A percentile compares a stretch with the other conserved stretches of the same genome.
phyloP scores from a whole-genome alignment of 2,797 vertebrate genomes.

The Octomys mimax region DNA sequence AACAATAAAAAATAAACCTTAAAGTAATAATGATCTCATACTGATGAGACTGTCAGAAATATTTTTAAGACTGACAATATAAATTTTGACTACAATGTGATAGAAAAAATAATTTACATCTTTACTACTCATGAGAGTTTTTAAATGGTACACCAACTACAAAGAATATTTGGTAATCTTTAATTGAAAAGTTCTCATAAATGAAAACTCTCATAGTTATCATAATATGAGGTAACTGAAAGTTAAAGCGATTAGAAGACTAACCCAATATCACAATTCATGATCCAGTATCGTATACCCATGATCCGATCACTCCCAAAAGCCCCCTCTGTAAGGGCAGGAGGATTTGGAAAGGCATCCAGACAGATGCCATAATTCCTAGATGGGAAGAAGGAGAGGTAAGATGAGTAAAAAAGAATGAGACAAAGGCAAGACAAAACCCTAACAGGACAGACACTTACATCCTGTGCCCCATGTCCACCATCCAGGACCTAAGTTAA shows the following conservation, averaged over 20 bases:
- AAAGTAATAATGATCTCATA: background rate
- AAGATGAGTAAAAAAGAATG: background rate
- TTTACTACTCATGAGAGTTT: background rate
- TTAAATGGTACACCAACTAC: background rate
- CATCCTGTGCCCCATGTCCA: background rate
- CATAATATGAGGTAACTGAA: background rate
- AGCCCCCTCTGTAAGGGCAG: too few species aligned
- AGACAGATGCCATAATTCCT: too few species aligned
- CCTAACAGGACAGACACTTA: background rate
- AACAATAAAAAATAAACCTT: background rate
- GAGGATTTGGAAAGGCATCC: too few species aligned
- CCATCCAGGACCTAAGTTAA: background rate
- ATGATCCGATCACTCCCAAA: too few species aligned
- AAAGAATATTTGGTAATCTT: background rate
- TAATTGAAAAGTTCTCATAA: background rate
- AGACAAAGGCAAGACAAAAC: background rate
- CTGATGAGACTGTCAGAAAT: background rate
- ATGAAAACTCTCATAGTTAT: background rate
- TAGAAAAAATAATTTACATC: background rate
- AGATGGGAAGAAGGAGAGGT: too few species aligned
- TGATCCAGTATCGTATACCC: too few species aligned
- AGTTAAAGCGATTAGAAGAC: too few species aligned
- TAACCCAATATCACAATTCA: too few species aligned
- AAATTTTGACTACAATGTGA: background rate
- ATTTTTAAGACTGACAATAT: background rate